These are phyloP conservation scores for Leptocoma aspasia DNA, from an alignment of 2,113 vertebrate species.

Conservation along the genomic window DNA sequence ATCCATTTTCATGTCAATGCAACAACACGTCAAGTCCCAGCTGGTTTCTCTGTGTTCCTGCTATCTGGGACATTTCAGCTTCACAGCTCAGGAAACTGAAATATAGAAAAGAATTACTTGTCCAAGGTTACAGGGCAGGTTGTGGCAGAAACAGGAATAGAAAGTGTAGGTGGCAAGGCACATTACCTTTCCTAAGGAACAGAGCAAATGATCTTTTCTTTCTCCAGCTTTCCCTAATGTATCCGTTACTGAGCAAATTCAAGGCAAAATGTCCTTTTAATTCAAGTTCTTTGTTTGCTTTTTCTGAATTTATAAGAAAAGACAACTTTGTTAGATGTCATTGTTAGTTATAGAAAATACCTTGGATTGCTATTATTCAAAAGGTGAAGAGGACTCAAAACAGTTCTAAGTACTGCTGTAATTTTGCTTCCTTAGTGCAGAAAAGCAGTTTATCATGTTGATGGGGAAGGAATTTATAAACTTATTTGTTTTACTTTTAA, in stretches of 20 bases:
- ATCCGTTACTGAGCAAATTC: background rate
- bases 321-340: background rate
- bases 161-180: background rate
- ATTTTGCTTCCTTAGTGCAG: background rate
- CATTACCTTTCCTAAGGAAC: background rate
- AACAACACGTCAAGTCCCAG: background rate
- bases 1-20: background rate
- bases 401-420: constrained; percentile 31
- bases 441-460: constrained; percentile 23
- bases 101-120: background rate
- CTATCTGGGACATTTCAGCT: background rate
- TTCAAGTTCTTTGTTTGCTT: background rate
- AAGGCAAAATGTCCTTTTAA: background rate
- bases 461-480: background rate
- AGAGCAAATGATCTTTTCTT: background rate
- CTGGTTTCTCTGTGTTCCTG: background rate
- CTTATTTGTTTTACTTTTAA: background rate
- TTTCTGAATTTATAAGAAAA: background rate
- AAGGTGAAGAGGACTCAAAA: constrained; percentile 36
- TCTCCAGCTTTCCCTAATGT: background rate
- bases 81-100: background rate
- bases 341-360: background rate
- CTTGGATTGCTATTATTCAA: background rate
- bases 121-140: background rate
- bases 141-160: background rate